Evolutionary conservation across 2,797 vertebrate genomes (phyloP), one percentile per base, ranked within the genome.

Genomic region (Staurois parvus): DNA sequence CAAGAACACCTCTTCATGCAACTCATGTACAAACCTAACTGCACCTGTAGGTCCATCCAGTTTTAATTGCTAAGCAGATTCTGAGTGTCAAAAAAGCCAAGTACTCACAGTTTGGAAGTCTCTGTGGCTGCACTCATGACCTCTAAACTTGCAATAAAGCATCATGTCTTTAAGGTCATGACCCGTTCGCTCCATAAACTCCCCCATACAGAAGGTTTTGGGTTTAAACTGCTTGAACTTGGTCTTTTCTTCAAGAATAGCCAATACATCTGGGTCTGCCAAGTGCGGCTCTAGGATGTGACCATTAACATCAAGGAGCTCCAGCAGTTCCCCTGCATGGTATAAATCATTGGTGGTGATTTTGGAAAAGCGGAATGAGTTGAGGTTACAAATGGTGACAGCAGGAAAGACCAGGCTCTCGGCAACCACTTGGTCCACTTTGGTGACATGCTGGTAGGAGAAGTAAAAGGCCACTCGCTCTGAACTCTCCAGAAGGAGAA

Each of bases 81-180:
- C 30, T 2, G 21, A 67, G 17, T 17, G 59, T 10, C n/a, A 69
- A 30, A 24, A 56, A 30, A 29, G 21, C n/a, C 13, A 76, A 68
- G 37, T 86, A 98, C 98, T 99, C 93, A 99, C 98, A 5, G 96
- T 95, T 96, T 95, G 97, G 96, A 99, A 99, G 96, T 99, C 98
- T 30, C 91, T 93, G 77, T 96, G 94, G 93, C 90, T 95, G 83
- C 98, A 99, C 88, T 98, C 97, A 88, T 98, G 96, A 30, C 98
- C 98, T 88, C 97, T 96, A 93, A 96, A 99, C 88, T 97, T 97
- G 91, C 98, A 99, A 91, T 98, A 99, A 11, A 99, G 95, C 96
- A 99, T 96, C 98, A 99, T 99, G 89, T 99, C 98, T 90, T 96
- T 95, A 84, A 99, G 94, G 92, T 98, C 97, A 0, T 99, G 98